These are phyloP conservation scores for Pteropus rufus DNA, from an alignment of 2,797 vertebrate genomes.

Conservation along the genomic window DNA sequence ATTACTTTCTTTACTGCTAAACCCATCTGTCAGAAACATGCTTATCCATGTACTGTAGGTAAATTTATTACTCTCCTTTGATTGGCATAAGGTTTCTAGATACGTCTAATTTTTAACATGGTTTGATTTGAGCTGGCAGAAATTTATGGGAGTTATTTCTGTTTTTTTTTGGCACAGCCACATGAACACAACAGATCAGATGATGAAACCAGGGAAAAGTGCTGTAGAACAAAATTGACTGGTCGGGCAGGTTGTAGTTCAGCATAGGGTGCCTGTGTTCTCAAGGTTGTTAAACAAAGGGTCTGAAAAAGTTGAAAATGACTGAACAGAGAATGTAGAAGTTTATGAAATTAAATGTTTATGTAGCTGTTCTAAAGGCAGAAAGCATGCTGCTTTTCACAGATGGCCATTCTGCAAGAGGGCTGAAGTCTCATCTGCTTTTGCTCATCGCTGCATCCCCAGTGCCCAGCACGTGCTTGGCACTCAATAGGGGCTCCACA, in stretches of 20 bases:
- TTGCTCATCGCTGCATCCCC: background rate
- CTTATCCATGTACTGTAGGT: background rate
- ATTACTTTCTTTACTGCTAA: background rate
- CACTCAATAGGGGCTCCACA: background rate
- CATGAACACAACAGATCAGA: background rate
- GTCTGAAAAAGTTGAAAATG: background rate
- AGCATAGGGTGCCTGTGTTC: background rate
- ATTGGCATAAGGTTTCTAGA: background rate
- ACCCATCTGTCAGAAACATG: background rate
- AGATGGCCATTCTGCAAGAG: background rate
- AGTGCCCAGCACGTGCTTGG: accelerated
- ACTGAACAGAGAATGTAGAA: background rate
- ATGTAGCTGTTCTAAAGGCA: background rate
- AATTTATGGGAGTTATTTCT: background rate
- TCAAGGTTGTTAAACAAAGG: background rate
- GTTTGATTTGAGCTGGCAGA: background rate
- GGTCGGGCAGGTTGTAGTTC: background rate
- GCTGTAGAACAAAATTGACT: background rate
- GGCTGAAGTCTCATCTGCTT: background rate
- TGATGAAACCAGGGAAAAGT: background rate
- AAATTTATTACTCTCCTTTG: background rate
- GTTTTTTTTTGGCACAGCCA: background rate
- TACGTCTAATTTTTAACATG: background rate
- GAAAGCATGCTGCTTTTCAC: background rate
- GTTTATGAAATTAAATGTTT: background rate